A percentile compares a stretch with the other conserved stretches of the same genome.
phyloP scores from a whole-genome alignment of 1,140 invertebrate genomes.

The Hylaeus anthracinus region DNA sequence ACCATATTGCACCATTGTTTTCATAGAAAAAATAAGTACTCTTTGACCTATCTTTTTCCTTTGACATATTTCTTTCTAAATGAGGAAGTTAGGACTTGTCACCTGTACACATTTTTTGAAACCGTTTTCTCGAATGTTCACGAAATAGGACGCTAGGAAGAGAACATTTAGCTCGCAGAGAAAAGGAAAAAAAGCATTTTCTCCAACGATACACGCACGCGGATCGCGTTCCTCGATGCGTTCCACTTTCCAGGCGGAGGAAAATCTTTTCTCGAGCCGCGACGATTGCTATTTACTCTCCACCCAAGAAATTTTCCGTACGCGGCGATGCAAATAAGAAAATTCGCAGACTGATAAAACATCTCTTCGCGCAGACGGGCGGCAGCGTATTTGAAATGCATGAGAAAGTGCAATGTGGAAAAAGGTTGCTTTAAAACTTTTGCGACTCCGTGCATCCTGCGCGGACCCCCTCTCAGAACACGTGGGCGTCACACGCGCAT shows the following conservation, averaged over 20 bases:
- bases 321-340: conserved; percentile 22
- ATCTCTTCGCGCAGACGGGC: not conserved
- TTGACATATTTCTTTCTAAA: no score
- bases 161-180: not conserved
- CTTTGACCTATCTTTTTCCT: no score
- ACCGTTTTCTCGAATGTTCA: not conserved
- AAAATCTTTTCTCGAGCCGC: conserved; percentile 7
- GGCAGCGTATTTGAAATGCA: conserved; percentile 31
- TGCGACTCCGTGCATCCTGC: not conserved
- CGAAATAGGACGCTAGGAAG: not conserved
- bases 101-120: no score
- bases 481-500: conserved; percentile 11
- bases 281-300: conserved; percentile 15
- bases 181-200: not conserved
- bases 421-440: conserved; percentile 15
- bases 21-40: no score
- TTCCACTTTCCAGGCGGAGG: conserved; percentile 12
- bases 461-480: not conserved
- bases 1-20: no score
- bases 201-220: not conserved
- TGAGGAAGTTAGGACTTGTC: no score
- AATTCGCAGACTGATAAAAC: conserved; percentile 28
- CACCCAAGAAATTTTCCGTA: not conserved
- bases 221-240: not conserved
- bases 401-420: conserved; percentile 25